Percentiles rank a stretch among this genome's conserved stretches.
phyloP scores from a whole-genome alignment of 2,797 vertebrate genomes.

The Spheniscus humboldti region DNA sequence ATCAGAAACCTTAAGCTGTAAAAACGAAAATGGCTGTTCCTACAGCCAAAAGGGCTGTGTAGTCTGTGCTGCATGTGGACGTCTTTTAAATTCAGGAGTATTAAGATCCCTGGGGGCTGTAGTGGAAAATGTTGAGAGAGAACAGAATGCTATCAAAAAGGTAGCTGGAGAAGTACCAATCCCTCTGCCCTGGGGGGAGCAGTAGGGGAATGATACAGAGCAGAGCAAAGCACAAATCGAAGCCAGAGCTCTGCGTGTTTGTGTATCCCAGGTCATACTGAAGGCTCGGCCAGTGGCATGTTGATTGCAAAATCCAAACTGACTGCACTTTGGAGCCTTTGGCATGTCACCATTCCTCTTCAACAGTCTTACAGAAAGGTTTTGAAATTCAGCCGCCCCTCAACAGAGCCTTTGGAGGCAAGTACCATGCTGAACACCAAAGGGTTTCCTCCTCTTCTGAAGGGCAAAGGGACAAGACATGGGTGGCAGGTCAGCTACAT shows the following conservation, averaged over 20 bases:
- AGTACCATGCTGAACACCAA: background rate
- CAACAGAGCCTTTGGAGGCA: background rate
- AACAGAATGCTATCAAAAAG: constrained; percentile 36
- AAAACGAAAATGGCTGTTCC: constrained; percentile 40
- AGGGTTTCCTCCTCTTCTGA: background rate
- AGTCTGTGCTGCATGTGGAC: background rate
- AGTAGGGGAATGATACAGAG: background rate
- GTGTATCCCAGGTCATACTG: background rate
- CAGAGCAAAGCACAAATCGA: background rate
- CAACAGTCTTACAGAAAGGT: background rate
- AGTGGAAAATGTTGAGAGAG: constrained; percentile 26
- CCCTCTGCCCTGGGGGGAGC: background rate
- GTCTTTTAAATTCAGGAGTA: constrained; percentile 25
- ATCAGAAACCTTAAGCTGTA: constrained; percentile 40
- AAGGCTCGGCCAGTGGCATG: background rate
- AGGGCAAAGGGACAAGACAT: background rate
- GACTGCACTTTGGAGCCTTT: constrained; percentile 13
- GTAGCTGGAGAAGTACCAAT: constrained; percentile 2
- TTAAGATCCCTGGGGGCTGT: background rate
- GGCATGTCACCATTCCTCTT: background rate
- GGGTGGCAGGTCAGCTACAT: background rate
- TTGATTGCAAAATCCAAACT: constrained; percentile 36
- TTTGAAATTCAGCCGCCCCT: background rate
- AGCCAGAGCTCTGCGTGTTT: background rate
- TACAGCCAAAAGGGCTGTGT: background rate